A percentile compares a stretch with the other conserved stretches of the same genome.
These are phyloP conservation scores for Colostygia pectinataria DNA, from an alignment of 2,888 invertebrate species.

Conservation along the genomic window DNA sequence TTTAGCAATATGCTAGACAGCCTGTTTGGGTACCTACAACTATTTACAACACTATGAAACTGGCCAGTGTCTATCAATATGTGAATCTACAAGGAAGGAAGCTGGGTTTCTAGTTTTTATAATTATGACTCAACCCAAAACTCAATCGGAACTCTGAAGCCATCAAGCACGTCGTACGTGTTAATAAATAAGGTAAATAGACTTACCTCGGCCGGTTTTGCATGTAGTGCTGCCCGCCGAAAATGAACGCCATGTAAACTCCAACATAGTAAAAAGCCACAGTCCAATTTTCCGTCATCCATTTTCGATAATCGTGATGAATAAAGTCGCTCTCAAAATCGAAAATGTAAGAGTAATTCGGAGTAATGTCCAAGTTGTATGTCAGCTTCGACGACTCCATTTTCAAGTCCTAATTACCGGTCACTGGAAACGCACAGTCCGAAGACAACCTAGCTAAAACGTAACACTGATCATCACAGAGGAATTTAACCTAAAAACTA, in stretches of 20 bases:
- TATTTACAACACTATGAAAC: constrained; percentile 8
- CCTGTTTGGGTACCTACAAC: neutral
- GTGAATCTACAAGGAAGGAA: constrained; percentile 1
- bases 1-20: too few species aligned
- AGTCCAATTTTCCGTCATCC: constrained; percentile 99
- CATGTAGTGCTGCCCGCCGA: constrained; percentile 97
- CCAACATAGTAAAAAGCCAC: constrained; percentile 94
- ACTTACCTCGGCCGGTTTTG: constrained; percentile 90
- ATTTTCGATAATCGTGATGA: constrained; percentile 92
- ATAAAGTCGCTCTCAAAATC: constrained; percentile 97
- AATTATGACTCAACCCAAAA: neutral
- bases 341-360: constrained; percentile 97
- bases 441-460: constrained; percentile 40
- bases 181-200: neutral
- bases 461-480: constrained; percentile 73
- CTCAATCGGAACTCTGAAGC: neutral
- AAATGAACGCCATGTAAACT: constrained; percentile 96
- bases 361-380: constrained; percentile 84
- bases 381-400: constrained; percentile 74
- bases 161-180: neutral
- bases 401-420: constrained; percentile 44
- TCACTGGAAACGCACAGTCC: constrained; percentile 52
- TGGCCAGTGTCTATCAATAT: neutral
- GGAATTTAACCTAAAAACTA: constrained; percentile 72
- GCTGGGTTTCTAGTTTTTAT: neutral